Evolutionary conservation across 2,797 vertebrate species (phyloP), one percentile per base, ranked within the genome.

Genomic region (Lacerta viridis): DNA sequence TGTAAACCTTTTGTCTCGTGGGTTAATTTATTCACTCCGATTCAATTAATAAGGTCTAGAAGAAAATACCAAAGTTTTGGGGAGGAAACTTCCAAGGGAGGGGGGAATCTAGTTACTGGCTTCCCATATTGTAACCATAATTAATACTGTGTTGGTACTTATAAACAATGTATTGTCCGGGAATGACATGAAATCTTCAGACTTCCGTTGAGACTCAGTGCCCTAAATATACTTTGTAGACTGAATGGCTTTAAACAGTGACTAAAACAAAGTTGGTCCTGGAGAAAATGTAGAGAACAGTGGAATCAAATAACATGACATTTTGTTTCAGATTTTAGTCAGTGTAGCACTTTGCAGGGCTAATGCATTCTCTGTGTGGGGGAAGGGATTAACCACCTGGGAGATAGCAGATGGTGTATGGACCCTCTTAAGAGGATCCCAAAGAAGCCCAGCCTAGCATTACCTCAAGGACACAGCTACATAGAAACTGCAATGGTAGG

Each of bases 331-430:
- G 36, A 29, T 5, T 80, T 46, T 23, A 78, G 15, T 50, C 76
- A 25, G 8, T 64, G 41, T 71, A 18, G 29, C 7, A 29, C 15
- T 87, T 80, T 25, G 41, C 11, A 80, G n/a, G n/a, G 92, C 41
- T 69, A 81, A 82, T 81, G 80, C 18, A 68, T 0, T 0, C 61
- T 11, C 66, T n/a, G 39, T 39, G 69, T 0, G 88, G 87, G 80
- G 18, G 11, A 80, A 91, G 68, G 88, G 84, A 94, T 91, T 92
- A 88, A 86, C 80, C 91, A 90, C 90, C 90, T 87, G 77, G 83
- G 86, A 76, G 87, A 83, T 7, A 43, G 43, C 93, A 94, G 87
- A 90, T 94, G 91, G 89, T 89, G 72, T 90, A 91, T 77, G 33
- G 27, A 20, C 86, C 83, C 72, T 74, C 36, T 91, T 85, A 84